Percentiles rank a stretch among this genome's conserved stretches.
These are phyloP conservation scores for Melinopterus prodromus DNA, from an alignment of 2,888 invertebrate species.

Conservation along the genomic window DNA sequence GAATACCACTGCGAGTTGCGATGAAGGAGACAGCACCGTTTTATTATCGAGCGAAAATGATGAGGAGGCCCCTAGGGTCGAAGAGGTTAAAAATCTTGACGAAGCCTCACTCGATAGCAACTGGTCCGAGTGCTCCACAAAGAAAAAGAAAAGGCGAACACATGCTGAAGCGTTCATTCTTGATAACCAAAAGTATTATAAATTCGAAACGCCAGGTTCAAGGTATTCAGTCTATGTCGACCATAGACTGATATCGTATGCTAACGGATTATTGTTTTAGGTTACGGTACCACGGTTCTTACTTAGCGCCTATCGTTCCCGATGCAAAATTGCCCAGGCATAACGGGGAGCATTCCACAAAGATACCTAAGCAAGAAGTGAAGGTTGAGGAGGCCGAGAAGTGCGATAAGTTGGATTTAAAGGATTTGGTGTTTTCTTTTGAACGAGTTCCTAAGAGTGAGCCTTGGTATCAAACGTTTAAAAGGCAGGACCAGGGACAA, in stretches of 20 bases:
- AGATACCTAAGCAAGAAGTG: slow-evolving; percentile 54
- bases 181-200: slow-evolving; percentile 69
- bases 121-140: slow-evolving; percentile 48
- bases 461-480: slow-evolving; percentile 82
- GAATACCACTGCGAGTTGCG: slow-evolving; percentile 50
- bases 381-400: slow-evolving; percentile 50
- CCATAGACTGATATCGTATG: neutral
- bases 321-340: slow-evolving; percentile 47
- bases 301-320: slow-evolving; percentile 49
- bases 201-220: slow-evolving; percentile 61
- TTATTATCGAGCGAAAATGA: slow-evolving; percentile 45
- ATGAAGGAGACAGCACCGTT: slow-evolving; percentile 42
- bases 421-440: slow-evolving; percentile 76
- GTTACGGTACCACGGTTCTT: slow-evolving; percentile 59
- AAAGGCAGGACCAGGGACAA: slow-evolving; percentile 77
- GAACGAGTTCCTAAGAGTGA: slow-evolving; percentile 78
- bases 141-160: slow-evolving; percentile 60
- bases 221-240: slow-evolving; percentile 49
- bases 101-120: slow-evolving; percentile 51
- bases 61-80: slow-evolving; percentile 31
- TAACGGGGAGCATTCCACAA: slow-evolving; percentile 49
- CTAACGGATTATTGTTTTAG: slow-evolving; percentile 42
- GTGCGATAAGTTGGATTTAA: slow-evolving; percentile 61
- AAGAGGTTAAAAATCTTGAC: slow-evolving; percentile 34
- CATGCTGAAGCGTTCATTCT: slow-evolving; percentile 67